Evolutionary conservation across 2,113 vertebrate genomes (phyloP), one percentile per base, ranked within the genome.

Genomic region (Callopanchax toddi): DNA sequence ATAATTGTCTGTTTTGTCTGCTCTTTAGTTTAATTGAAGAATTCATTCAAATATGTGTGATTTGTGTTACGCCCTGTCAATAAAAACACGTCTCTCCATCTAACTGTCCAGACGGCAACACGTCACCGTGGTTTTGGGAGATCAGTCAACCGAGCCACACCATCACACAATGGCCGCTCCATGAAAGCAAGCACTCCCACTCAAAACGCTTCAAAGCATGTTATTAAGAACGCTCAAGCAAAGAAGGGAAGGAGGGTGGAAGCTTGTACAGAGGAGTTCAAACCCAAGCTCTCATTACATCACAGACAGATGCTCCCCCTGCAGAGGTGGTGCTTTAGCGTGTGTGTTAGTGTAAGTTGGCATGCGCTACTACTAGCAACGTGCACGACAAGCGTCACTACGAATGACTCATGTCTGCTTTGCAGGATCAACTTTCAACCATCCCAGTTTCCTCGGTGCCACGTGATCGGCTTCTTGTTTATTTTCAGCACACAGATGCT

Each of bases 141-240:
- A 74, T 78, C 56, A 65, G 53, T 83, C 64, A 49, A 71, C 68
- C 75, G 68, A 81, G 79, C 82, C 65, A 61, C 67, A 60, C 78
- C 56, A 60, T 76, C 70, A 45, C 40, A 83, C 83, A 87, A 84
- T 64, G 44, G 76, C 36, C 64, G 75, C 67, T 71, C 79, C 76
- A 71, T 78, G 71, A 76, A 82, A 84, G 74, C 52, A 8, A 78
- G 75, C 60, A 79, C 84, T 83, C 78, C 78, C 71, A 77, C 85
- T 83, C 72, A 48, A 65, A 81, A 66, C 60, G 54, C 66, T 63
- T 81, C 72, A 60, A 68, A 86, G 62, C 62, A 5, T 88, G 48
- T 86, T 74, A 91, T 91, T 90, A 89, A 85, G 82, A 87, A 77
- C 77, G 75, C 79, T 89, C 76, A 32, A 83, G 74, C 52, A 60